A percentile compares a stretch with the other conserved stretches of the same genome.
Evolutionary conservation across 2,888 invertebrate species (phyloP).

Genomic region (Catocala fraxini): DNA sequence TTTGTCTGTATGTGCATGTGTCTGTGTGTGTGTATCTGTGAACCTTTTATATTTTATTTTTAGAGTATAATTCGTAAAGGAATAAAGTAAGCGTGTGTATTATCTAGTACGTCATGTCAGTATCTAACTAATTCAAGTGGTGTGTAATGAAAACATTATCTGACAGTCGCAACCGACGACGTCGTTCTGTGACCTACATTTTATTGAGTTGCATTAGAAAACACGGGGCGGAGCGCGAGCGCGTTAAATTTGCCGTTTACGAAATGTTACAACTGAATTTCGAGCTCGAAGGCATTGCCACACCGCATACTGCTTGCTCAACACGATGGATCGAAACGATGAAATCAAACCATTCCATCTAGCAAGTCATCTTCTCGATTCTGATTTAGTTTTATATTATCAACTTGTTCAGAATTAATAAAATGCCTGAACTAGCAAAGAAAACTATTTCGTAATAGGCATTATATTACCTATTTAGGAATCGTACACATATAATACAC

Average conservation of each 20-base stretch:
- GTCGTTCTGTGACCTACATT: constrained; percentile 80
- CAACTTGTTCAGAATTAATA: not conserved
- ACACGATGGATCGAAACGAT: constrained; percentile 71
- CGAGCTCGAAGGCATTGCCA: constrained; percentile 78
- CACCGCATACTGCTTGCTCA: constrained; percentile 76
- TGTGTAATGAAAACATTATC: constrained; percentile 50
- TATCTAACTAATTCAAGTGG: constrained; percentile 41
- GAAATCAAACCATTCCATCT: constrained; percentile 63
- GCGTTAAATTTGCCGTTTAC: constrained; percentile 85
- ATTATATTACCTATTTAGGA: too few species aligned
- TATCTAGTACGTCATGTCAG: constrained; percentile 13
- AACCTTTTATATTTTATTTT: too few species aligned
- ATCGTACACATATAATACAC: too few species aligned
- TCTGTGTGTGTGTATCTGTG: too few species aligned
- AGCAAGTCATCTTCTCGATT: constrained; percentile 38
- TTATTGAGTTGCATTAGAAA: constrained; percentile 82
- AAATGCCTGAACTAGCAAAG: too few species aligned
- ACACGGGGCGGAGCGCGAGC: constrained; percentile 80
- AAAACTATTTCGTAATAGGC: too few species aligned
- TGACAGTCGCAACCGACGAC: constrained; percentile 56
- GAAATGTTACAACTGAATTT: constrained; percentile 85
- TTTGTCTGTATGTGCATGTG: too few species aligned
- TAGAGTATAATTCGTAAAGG: too few species aligned
- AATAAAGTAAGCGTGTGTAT: not conserved
- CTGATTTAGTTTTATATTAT: not conserved